Evolutionary conservation across 2,797 vertebrate species (phyloP).

Genomic region (Enteromius thamalakanensis): DNA sequence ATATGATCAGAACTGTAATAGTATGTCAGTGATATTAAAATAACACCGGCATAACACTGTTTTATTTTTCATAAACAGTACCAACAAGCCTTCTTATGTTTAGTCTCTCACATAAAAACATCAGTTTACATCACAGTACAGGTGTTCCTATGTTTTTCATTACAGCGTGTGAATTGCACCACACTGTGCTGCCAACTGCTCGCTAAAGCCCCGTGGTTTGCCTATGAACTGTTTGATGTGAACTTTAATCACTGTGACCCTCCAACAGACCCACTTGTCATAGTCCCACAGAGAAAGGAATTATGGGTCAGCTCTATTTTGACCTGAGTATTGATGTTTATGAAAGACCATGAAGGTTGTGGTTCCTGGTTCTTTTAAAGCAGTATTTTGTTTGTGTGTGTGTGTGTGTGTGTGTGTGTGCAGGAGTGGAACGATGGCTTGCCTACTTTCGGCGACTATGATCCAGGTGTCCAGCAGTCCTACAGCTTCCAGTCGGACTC

Average conservation of each 20-base stretch:
- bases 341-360: conserved; percentile 23
- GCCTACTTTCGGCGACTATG: conserved; percentile 74
- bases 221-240: conserved; percentile 29
- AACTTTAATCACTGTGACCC: conserved; percentile 16
- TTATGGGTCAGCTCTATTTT: conserved; percentile 18
- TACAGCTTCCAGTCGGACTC: conserved; percentile 74
- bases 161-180: conserved; percentile 32
- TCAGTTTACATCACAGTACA: conserved; percentile 42
- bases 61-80: not conserved
- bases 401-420: conserved; percentile 22
- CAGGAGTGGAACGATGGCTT: conserved; percentile 80
- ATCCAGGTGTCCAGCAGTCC: conserved; percentile 72
- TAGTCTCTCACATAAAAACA: not conserved
- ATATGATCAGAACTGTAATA: not conserved
- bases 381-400: conserved; percentile 13
- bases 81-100: not conserved
- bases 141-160: conserved; percentile 32
- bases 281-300: conserved; percentile 26
- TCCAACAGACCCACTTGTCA: not conserved
- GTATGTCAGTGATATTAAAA: not conserved
- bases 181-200: conserved; percentile 31
- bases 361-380: conserved; percentile 25
- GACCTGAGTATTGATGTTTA: conserved; percentile 30
- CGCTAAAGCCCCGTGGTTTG: conserved; percentile 24
- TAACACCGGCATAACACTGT: not conserved